Evolutionary conservation across 2,797 vertebrate genomes (phyloP).

Genomic region (Hypotaenidia okinawae): DNA sequence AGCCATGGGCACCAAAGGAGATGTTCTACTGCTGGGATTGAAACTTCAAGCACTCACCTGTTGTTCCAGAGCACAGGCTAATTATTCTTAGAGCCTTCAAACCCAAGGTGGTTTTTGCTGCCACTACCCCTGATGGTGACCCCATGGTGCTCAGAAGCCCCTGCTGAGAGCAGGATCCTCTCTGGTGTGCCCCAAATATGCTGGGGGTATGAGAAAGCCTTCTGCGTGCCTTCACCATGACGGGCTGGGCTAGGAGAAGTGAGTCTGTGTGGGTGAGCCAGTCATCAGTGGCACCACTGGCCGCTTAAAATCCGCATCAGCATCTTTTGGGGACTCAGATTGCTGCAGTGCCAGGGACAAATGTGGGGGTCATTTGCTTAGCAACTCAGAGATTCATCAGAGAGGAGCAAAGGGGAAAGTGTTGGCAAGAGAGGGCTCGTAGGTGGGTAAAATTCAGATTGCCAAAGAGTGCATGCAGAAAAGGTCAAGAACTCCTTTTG

Average conservation of each 20-base stretch:
- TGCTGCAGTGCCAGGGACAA: accelerated
- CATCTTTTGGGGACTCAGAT: background rate
- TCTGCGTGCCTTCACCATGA: background rate
- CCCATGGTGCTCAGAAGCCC: background rate
- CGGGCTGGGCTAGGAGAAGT: background rate
- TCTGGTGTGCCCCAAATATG: background rate
- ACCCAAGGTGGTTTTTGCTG: background rate
- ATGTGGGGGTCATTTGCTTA: accelerated
- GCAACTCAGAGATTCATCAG: background rate
- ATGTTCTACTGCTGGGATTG: background rate
- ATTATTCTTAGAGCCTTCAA: background rate
- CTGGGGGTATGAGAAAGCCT: background rate
- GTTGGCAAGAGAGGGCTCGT: background rate
- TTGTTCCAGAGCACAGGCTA: background rate
- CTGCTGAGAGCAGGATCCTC: background rate
- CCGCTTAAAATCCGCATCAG: background rate
- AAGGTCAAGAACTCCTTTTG: background rate
- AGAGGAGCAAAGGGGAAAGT: background rate
- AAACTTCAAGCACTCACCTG: background rate
- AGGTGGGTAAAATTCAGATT: background rate
- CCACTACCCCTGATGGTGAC: background rate
- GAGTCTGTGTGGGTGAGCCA: background rate
- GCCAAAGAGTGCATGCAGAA: background rate
- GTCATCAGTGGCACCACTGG: background rate
- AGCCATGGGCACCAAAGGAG: background rate